phyloP scores from a whole-genome alignment of 1,140 invertebrate species.

The Grapholita molesta region DNA sequence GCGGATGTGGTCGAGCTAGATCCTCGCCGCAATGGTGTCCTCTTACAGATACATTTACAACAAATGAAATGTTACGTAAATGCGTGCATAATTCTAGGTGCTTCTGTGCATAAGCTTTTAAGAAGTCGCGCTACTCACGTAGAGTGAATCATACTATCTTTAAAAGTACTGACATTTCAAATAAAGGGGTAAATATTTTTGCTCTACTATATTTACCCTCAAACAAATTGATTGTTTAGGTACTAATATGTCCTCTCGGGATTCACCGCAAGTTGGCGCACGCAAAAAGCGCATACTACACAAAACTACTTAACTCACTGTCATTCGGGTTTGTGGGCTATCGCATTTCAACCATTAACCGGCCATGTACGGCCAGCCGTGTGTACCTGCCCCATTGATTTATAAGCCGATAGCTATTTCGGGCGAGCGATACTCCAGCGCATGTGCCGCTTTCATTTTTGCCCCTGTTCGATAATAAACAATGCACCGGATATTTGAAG shows the following conservation, averaged over 20 bases:
- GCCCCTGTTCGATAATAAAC: constrained; percentile 57
- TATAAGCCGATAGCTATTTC: constrained; percentile 66
- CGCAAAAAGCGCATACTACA: constrained; percentile 37
- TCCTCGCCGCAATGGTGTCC: not conserved
- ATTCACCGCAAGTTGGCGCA: constrained; percentile 28
- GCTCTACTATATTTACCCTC: no score
- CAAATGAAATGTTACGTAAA: not conserved
- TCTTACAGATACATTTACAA: not conserved
- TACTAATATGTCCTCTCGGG: no score
- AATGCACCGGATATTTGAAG: constrained; percentile 52
- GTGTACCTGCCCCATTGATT: constrained; percentile 60
- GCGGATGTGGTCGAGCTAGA: constrained; percentile 2
- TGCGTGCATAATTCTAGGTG: not conserved
- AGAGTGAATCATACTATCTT: not conserved
- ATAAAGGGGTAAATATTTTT: no score
- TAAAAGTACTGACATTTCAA: not conserved
- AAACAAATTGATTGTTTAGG: not conserved
- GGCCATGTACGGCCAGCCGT: constrained; percentile 21
- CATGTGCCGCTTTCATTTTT: constrained; percentile 61
- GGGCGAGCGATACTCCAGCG: constrained; percentile 63
- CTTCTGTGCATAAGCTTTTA: not conserved
- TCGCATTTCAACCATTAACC: constrained; percentile 27
- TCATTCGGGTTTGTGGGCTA: constrained; percentile 66
- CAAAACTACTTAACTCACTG: no score
- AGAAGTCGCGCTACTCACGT: no score